These are phyloP conservation scores for Spatulosminthurus flaviceps DNA, from an alignment of 2,888 invertebrate species.

Conservation along the genomic window DNA sequence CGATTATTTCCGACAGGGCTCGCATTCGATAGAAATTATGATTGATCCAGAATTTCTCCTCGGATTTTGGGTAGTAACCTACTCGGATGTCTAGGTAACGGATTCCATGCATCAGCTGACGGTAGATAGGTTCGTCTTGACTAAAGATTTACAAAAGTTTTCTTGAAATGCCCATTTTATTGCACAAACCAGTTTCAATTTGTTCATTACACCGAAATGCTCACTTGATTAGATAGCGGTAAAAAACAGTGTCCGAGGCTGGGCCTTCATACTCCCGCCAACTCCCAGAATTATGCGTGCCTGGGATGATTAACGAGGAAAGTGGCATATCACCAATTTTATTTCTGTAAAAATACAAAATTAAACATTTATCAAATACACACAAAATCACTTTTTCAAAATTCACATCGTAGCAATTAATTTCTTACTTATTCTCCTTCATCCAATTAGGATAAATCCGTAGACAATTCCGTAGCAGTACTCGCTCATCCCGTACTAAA, in stretches of 20 bases:
- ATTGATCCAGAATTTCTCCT: conserved; percentile 74
- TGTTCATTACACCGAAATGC: background rate
- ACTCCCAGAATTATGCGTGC: conserved; percentile 77
- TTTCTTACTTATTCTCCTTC: conserved; percentile 74
- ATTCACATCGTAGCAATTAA: too few species aligned
- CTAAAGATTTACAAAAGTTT: conserved; percentile 66
- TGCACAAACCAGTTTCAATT: background rate
- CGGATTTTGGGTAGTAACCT: conserved; percentile 72
- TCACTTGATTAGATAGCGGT: conserved; percentile 57
- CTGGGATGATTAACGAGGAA: conserved; percentile 74
- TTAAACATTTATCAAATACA: too few species aligned
- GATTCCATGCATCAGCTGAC: conserved; percentile 84
- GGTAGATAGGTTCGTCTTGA: conserved; percentile 83
- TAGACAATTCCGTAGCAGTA: conserved; percentile 72
- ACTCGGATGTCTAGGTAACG: conserved; percentile 83
- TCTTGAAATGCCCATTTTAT: too few species aligned
- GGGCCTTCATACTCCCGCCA: conserved; percentile 69
- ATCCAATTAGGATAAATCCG: conserved; percentile 88
- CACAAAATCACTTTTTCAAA: background rate
- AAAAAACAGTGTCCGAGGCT: conserved; percentile 54
- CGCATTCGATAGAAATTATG: conserved; percentile 77
- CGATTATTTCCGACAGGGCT: conserved; percentile 69
- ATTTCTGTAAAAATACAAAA: conserved; percentile 58
- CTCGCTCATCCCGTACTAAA: conserved; percentile 58
- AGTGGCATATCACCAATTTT: conserved; percentile 71